Base-by-base conservation (phyloP, 2,888 invertebrate species). In the Mythimna vitellina region DNA sequence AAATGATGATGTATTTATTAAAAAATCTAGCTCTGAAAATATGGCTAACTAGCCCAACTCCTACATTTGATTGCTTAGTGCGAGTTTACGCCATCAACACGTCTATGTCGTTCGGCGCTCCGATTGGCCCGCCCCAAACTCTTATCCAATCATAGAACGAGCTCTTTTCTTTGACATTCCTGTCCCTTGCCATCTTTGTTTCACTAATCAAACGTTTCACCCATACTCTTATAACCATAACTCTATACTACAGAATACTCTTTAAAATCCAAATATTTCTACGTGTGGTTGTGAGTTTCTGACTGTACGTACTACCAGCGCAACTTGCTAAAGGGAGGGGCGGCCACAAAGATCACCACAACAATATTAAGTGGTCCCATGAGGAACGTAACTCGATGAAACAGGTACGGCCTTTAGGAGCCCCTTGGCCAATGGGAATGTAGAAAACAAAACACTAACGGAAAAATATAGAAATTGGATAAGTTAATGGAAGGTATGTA, bases 311-410 rank as follows among this genome's bases (percentile, higher is more conserved):
- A 32, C 35, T 17, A 38, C 14, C 14, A 25, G 35, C 25, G 14
- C n/a, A 54, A 63, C 53, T 58, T 35, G 58, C 12, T 60, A 38
- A 70, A 32, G 9, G 25, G 20, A 32, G 38, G 38, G 71, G 42
- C 9, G 22, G 38, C 46, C 32, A 32, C 42, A 71, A 51, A 62
- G 42, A 46, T 35, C 22, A 51, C 54, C 62, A 62, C 61, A 75
- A 46, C 22, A 46, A 35, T 14, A 53, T 35, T 57, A 75, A 78
- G 51, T 46, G 51, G 3, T 62, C 78, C 57, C 78, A 7, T 2
- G 56, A 53, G 71, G 25, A 46, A 42, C n/a, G 10, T 70, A 74
- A 70, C 78, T 78, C 62, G 25, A n/a, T 57, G 57, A 29, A 58
- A 57, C 25, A 78, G 78, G 49, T 62, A 51, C 5, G 57, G 49